phyloP scores from a whole-genome alignment of 2,113 vertebrate genomes.

The Paratilapia polleni region DNA sequence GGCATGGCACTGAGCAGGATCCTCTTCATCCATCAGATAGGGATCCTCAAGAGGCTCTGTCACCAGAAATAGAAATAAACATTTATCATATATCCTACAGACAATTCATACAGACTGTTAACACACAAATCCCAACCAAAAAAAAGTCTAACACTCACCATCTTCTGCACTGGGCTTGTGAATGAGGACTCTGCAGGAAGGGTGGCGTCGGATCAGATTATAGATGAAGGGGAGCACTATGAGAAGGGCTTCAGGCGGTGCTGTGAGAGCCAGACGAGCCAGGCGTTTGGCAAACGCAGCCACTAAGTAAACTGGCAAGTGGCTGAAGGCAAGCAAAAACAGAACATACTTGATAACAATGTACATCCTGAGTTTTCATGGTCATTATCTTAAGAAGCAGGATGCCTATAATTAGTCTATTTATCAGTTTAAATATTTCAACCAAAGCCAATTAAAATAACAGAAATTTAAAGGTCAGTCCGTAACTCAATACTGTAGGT shows the following conservation, averaged over 20 bases:
- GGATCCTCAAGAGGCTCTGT: constrained; percentile 86
- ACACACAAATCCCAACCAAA: background rate
- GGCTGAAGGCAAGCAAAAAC: constrained; percentile 75
- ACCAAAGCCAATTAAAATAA: background rate
- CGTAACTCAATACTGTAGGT: background rate
- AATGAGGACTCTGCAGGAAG: constrained; percentile 86
- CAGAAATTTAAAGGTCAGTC: background rate
- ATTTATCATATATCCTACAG: background rate
- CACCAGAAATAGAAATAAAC: background rate
- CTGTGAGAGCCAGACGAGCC: constrained; percentile 87
- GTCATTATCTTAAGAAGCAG: background rate
- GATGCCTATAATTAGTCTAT: background rate
- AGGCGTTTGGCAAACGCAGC: constrained; percentile 94
- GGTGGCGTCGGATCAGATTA: constrained; percentile 93
- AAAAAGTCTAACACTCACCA: constrained; percentile 48
- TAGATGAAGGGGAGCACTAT: constrained; percentile 92
- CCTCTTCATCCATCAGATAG: constrained; percentile 85
- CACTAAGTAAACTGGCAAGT: constrained; percentile 92
- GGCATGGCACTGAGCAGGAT: constrained; percentile 86
- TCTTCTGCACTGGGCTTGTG: constrained; percentile 83
- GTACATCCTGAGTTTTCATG: background rate
- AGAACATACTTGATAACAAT: background rate
- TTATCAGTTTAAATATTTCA: background rate
- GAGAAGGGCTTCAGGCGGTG: constrained; percentile 88
- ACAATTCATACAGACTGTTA: background rate